Evolutionary conservation across 1,140 invertebrate genomes (phyloP).

Genomic region (Sitophilus oryzae): DNA sequence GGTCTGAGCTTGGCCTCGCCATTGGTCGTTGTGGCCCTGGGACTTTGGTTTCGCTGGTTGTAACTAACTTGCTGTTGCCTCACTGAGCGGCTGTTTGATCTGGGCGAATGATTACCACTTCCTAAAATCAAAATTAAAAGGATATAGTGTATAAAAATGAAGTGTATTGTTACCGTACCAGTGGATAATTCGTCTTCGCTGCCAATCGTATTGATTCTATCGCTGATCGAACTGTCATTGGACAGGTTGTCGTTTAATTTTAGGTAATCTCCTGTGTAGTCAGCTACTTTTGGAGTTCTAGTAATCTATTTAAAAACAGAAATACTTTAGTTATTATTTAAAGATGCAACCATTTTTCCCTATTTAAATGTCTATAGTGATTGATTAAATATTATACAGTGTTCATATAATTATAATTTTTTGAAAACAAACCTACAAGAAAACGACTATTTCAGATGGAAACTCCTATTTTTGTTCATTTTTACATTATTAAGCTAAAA

Average conservation of each 20-base stretch:
- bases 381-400: no score
- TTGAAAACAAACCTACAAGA: no score
- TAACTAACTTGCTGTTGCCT: slow-evolving; percentile 43
- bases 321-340: slow-evolving; percentile 32
- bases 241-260: slow-evolving; percentile 48
- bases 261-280: slow-evolving; percentile 19
- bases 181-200: slow-evolving; percentile 56
- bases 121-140: no score
- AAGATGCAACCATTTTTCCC: no score
- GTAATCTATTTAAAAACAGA: slow-evolving; percentile 22
- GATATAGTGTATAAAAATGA: no score
- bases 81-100: slow-evolving; percentile 44
- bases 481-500: no score
- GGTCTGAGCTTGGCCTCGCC: slow-evolving; percentile 48
- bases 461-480: no score
- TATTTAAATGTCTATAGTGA: no score
- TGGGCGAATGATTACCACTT: slow-evolving; percentile 51
- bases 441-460: no score
- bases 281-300: slow-evolving; percentile 21
- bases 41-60: slow-evolving; percentile 56
- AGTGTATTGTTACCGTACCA: slow-evolving; percentile 17
- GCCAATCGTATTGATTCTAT: slow-evolving; percentile 37
- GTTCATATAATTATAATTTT: no score
- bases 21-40: slow-evolving; percentile 49
- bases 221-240: slow-evolving; percentile 49